Base-by-base conservation (phyloP, 1,140 invertebrate species). In the Lineus longissimus region DNA sequence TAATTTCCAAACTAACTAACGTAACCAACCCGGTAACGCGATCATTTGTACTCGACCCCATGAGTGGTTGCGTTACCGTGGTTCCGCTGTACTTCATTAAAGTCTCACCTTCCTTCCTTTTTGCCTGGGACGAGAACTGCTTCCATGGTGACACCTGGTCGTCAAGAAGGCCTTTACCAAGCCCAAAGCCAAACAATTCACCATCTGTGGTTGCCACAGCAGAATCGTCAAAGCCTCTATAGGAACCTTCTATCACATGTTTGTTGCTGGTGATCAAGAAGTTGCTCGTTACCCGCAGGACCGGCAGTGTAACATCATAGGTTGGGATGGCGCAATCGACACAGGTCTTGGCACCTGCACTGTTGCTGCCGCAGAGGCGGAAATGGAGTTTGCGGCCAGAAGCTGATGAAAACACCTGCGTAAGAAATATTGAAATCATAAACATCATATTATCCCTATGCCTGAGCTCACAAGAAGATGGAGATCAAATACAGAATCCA, bases 271-370 rank as follows among this genome's bases (percentile, higher is more conserved):
- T 68, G 22, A 65, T 64, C 4, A n/a, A 2, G 41, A 70, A 74
- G 9, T 64, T 68, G 2, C 63, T 61, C 1, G 60, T 57, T 17
- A 74, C 55, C n/a, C 67, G 55, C 19, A 70, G 69, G 17, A 36
- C 62, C n/a, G 72, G 72, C 25, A 70, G 54, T 13, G 66, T 72
- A 15, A 67, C 59, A 47, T 74, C 72, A 59, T 70, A 74, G 2
- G 70, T 72, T 1, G 56, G 58, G 19, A 74, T 23, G 13, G 19
- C 40, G 59, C 72, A 74, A 11, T 62, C 61, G 1, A 64, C 66
- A 6, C 33, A 54, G 11, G 60, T 25, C n/a, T 45, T 33, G 23
- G 17, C 58, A 27, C 69, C 70, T 11, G 47, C 61, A 29, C 60
- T 65, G 60, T 74, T 74, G 19, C 33, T 7, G 33, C 33, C 33